These are phyloP conservation scores for Dendrocincla tyrannina DNA, from an alignment of 2,797 vertebrate species.

Conservation along the genomic window DNA sequence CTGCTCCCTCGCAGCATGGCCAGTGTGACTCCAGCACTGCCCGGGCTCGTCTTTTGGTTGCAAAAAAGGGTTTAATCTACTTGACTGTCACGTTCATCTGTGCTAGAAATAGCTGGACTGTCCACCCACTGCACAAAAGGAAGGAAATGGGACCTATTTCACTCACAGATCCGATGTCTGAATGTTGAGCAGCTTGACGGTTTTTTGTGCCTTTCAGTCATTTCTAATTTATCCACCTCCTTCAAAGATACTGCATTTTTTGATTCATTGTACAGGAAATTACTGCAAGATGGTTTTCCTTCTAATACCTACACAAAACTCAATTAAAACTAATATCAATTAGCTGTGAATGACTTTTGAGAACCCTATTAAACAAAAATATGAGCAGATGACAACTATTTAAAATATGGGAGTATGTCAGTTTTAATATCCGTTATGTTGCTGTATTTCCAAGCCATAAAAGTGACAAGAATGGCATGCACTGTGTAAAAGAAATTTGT, in stretches of 20 bases:
- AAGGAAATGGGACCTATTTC: not conserved
- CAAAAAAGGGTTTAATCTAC: not conserved
- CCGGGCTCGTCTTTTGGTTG: not conserved
- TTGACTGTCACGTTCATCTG: not conserved
- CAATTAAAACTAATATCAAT: constrained; percentile 4
- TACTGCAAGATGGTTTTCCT: not conserved
- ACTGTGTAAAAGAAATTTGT: not conserved
- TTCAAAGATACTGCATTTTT: not conserved
- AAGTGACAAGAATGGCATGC: not conserved
- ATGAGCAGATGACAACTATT: not conserved
- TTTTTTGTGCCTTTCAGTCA: not conserved
- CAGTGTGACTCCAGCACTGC: not conserved
- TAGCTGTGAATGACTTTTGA: constrained; percentile 18
- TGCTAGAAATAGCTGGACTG: not conserved
- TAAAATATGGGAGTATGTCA: not conserved
- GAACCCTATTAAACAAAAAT: constrained; percentile 12
- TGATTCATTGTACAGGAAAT: not conserved
- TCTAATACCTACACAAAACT: not conserved
- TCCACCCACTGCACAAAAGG: not conserved
- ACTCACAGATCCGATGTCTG: not conserved
- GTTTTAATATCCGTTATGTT: not conserved
- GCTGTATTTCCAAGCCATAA: not conserved
- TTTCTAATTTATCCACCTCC: not conserved
- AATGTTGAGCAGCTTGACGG: not conserved
- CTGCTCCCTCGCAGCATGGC: not conserved